Evolutionary conservation across 2,888 invertebrate genomes (phyloP).

Genomic region (Campoplex nolae): DNA sequence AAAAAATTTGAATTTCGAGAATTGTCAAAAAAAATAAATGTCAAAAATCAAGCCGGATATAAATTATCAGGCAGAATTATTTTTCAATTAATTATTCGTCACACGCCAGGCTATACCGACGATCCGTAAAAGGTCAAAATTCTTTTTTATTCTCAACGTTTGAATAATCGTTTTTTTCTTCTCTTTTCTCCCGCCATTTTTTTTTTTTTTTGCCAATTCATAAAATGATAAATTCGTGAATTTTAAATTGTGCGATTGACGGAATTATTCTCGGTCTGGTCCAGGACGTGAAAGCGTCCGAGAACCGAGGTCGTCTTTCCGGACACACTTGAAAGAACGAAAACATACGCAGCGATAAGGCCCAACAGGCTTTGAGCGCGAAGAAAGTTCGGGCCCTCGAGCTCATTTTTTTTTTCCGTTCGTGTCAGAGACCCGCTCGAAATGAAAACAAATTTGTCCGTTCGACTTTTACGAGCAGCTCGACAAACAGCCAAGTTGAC

Average conservation of each 20-base stretch:
- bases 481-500: neutral
- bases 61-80: neutral
- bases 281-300: constrained; percentile 56
- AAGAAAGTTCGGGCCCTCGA: constrained; percentile 56
- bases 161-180: constrained; percentile 46
- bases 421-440: neutral
- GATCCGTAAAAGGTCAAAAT: constrained; percentile 46
- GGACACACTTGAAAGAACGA: constrained; percentile 29
- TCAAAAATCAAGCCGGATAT: constrained; percentile 13
- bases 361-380: constrained; percentile 25
- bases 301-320: constrained; percentile 45
- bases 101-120: neutral
- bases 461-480: constrained; percentile 12
- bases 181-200: too few relatives aligned
- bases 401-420: constrained; percentile 2
- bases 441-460: constrained; percentile 11
- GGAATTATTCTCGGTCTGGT: constrained; percentile 33
- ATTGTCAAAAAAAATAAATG: neutral
- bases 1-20: neutral
- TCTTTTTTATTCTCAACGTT: constrained; percentile 32
- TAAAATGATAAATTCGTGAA: constrained; percentile 14
- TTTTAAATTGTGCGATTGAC: constrained; percentile 32
- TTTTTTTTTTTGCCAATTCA: neutral
- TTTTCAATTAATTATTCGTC: constrained; percentile 14
- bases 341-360: constrained; percentile 39